A percentile compares a stretch with the other conserved stretches of the same genome.
phyloP scores from a whole-genome alignment of 2,797 vertebrate genomes.

The Trichosurus vulpecula region DNA sequence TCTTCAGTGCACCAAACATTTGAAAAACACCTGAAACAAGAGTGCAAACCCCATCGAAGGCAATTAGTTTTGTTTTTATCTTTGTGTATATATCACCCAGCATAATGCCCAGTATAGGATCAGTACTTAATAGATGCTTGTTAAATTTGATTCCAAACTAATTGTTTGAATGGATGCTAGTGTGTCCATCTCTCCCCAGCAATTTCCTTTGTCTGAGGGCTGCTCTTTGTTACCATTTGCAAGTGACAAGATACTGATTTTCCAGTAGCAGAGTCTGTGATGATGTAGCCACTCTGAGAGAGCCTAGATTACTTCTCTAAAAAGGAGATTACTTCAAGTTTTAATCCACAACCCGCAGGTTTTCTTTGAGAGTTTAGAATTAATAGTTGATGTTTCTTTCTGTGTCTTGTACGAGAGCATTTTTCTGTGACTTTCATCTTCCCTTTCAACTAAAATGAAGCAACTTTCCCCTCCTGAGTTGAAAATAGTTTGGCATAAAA shows the following conservation, averaged over 20 bases:
- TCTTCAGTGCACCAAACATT: not conserved
- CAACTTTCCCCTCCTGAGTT: constrained; percentile 1
- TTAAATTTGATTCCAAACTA: not conserved
- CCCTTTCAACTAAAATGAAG: constrained; percentile 12
- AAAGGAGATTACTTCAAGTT: not conserved
- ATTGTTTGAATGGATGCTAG: not conserved
- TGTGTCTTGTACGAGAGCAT: not conserved
- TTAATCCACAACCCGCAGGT: not conserved
- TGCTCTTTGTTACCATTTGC: not conserved
- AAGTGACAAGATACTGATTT: not conserved
- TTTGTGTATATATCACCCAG: not conserved
- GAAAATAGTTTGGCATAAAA: constrained; percentile 5
- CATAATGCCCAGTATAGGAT: not conserved
- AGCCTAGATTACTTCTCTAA: not conserved
- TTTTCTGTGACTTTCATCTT: not conserved
- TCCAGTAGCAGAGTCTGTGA: not conserved
- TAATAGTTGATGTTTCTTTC: constrained; percentile 4
- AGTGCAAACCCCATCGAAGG: not conserved
- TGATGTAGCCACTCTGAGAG: not conserved
- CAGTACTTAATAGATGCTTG: not conserved
- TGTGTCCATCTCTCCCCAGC: not conserved
- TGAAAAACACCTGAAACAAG: not conserved
- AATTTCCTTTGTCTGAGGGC: not conserved
- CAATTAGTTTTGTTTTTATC: not conserved
- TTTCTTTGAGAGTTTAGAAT: not conserved